phyloP scores from a whole-genome alignment of 2,113 vertebrate genomes.

The Clupea harengus region DNA sequence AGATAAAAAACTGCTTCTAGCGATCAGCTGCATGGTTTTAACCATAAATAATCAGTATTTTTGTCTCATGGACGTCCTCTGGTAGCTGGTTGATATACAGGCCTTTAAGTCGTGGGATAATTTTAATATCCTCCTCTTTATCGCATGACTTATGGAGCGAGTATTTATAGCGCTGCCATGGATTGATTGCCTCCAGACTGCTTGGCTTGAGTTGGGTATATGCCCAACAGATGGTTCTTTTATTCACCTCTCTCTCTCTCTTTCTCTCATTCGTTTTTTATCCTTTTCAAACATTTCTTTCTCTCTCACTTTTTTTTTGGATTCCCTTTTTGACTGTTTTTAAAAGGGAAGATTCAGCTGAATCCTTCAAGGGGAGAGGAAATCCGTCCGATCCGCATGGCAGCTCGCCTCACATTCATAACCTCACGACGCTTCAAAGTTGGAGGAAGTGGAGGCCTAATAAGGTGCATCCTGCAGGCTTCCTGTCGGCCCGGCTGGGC shows the following conservation, averaged over 20 bases:
- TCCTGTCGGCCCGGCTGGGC: slow-evolving; percentile 64
- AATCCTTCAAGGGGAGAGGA: slow-evolving; percentile 66
- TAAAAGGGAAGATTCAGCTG: slow-evolving; percentile 59
- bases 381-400: slow-evolving; percentile 77
- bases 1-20: slow-evolving; percentile 21
- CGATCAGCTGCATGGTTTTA: slow-evolving; percentile 17
- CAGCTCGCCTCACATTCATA: slow-evolving; percentile 64
- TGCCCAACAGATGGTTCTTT: slow-evolving; percentile 76
- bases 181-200: slow-evolving; percentile 80
- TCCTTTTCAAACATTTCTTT: slow-evolving; percentile 49
- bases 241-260: slow-evolving; percentile 63
- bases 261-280: slow-evolving; percentile 24
- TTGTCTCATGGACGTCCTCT: slow-evolving; percentile 13
- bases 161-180: slow-evolving; percentile 75
- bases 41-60: slow-evolving; percentile 25
- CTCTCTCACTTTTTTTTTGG: slow-evolving; percentile 29
- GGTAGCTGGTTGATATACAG: slow-evolving; percentile 42
- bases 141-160: slow-evolving; percentile 68
- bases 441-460: slow-evolving; percentile 72
- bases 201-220: slow-evolving; percentile 71
- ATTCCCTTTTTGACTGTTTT: slow-evolving; percentile 47
- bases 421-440: slow-evolving; percentile 75
- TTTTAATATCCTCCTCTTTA: slow-evolving; percentile 72
- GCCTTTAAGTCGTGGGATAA: slow-evolving; percentile 63
- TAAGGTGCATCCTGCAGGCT: slow-evolving; percentile 75